phyloP scores from a whole-genome alignment of 2,797 vertebrate genomes.

The Rhadinocentrus ornatus region DNA sequence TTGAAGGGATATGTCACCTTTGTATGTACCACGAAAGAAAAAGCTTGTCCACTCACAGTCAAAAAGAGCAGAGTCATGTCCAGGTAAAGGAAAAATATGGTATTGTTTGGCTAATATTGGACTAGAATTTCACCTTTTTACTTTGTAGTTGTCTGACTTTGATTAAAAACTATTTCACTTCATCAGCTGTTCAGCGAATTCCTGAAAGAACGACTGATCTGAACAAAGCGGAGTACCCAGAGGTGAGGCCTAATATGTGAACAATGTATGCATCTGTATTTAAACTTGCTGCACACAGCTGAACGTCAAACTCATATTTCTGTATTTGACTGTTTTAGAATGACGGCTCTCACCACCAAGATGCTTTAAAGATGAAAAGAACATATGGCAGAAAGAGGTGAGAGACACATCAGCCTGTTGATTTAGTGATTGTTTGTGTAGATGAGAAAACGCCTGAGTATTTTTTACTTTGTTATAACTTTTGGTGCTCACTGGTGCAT shows the following conservation, averaged over 20 bases:
- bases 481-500: not conserved
- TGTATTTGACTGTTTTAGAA: slow-evolving; percentile 67
- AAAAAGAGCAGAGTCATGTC: slow-evolving; percentile 57
- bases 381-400: slow-evolving; percentile 76
- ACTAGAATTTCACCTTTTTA: not conserved
- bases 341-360: slow-evolving; percentile 52
- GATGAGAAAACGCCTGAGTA: not conserved
- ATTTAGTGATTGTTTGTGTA: not conserved
- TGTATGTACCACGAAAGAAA: slow-evolving; percentile 73
- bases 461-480: not conserved
- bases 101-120: not conserved
- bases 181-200: slow-evolving; percentile 62
- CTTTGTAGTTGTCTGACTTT: not conserved
- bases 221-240: slow-evolving; percentile 35
- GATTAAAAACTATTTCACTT: not conserved
- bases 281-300: not conserved
- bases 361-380: slow-evolving; percentile 72
- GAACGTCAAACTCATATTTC: slow-evolving; percentile 23
- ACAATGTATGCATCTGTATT: not conserved
- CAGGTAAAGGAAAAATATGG: slow-evolving; percentile 43
- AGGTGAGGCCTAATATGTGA: slow-evolving; percentile 51
- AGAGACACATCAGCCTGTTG: slow-evolving; percentile 21
- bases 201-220: slow-evolving; percentile 55
- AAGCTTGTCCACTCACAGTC: slow-evolving; percentile 58
- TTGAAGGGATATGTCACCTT: slow-evolving; percentile 67